phyloP scores from a whole-genome alignment of 2,888 invertebrate genomes.

The Plagodis dolabraria region DNA sequence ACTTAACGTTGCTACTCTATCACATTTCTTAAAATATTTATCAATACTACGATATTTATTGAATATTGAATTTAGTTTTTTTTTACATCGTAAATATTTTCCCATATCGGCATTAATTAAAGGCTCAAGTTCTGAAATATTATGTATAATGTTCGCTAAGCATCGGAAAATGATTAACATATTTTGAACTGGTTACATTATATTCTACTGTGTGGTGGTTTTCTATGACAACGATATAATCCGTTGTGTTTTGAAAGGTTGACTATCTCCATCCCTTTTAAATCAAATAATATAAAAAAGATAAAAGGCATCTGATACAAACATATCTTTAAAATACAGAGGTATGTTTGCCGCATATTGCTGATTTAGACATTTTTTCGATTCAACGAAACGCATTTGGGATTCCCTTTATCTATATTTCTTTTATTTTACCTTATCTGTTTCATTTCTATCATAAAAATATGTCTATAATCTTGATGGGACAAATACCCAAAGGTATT shows the following conservation, averaged over 20 bases:
- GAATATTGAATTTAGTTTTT: too few relatives aligned
- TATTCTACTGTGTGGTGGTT: background rate
- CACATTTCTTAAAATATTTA: too few relatives aligned
- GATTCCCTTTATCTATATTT: conserved; percentile 42
- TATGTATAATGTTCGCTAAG: too few relatives aligned
- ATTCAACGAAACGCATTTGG: conserved; percentile 45
- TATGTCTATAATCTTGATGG: conserved; percentile 4
- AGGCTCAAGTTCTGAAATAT: too few relatives aligned
- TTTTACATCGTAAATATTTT: too few relatives aligned
- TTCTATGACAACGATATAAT: conserved; percentile 39
- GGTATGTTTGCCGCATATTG: conserved; percentile 39
- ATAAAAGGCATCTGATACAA: conserved; percentile 23
- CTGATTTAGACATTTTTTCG: conserved; percentile 51
- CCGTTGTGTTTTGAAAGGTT: conserved; percentile 40
- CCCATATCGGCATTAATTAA: too few relatives aligned
- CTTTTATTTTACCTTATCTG: conserved; percentile 32
- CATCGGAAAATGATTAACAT: too few relatives aligned
- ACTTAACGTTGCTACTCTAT: too few relatives aligned
- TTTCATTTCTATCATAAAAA: conserved; percentile 6
- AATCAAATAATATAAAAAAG: conserved; percentile 22
- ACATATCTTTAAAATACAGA: conserved; percentile 14
- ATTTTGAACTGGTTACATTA: too few relatives aligned
- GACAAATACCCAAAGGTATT: background rate
- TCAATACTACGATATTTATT: too few relatives aligned
- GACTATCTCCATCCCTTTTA: conserved; percentile 42